A percentile compares a stretch with the other conserved stretches of the same genome.
Conservation (phyloP, 2,113 vertebrate species). For the Cyphomyrus plagiostoma region DNA sequence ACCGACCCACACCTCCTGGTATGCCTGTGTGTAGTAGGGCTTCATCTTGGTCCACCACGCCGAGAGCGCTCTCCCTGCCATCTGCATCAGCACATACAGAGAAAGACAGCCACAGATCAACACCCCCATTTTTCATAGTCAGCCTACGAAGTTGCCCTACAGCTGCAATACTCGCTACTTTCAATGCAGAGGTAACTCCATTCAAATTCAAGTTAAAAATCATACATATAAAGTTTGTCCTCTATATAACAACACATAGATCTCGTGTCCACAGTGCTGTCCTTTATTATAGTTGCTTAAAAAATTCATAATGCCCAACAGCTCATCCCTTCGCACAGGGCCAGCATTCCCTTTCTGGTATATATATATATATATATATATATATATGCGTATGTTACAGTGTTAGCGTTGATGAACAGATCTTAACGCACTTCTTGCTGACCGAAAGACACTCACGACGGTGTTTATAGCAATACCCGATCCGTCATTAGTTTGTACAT, state of each 20-base stretch:
- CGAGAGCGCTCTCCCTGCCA: slow-evolving; percentile 51
- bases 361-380: too few relatives aligned
- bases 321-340: background rate
- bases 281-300: background rate
- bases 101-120: background rate
- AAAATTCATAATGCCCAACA: background rate
- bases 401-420: background rate
- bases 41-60: slow-evolving; percentile 47
- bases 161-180: background rate
- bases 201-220: background rate
- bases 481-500: background rate
- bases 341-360: background rate
- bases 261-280: background rate
- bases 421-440: background rate
- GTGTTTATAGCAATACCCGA: background rate
- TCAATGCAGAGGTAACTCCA: background rate
- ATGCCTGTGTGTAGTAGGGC: slow-evolving; percentile 61
- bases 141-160: background rate
- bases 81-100: slow-evolving; percentile 37
- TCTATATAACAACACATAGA: background rate
- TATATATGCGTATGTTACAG: background rate
- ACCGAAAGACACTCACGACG: background rate
- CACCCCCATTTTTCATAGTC: background rate
- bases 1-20: slow-evolving; percentile 68
- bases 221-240: background rate